These are phyloP conservation scores for Cricetomys ansorgei DNA, from an alignment of 2,113 vertebrate species.

Conservation along the genomic window DNA sequence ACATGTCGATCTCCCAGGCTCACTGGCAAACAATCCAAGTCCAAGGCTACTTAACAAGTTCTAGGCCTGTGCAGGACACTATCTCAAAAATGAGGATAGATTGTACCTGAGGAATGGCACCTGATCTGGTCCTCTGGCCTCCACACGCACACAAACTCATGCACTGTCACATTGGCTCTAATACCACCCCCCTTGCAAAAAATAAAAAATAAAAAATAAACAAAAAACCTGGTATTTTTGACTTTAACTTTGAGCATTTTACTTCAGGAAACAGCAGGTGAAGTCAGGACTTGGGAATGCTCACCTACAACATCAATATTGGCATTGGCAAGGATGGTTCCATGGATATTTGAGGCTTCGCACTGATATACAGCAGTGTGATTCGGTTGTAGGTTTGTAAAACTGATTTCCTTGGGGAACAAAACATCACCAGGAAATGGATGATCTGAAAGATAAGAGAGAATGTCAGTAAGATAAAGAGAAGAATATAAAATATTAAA, in stretches of 20 bases:
- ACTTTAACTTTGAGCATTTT: not conserved
- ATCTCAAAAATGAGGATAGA: not conserved
- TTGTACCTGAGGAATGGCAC: not conserved
- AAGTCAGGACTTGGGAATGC: slow-evolving; percentile 21
- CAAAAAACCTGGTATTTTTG: not conserved
- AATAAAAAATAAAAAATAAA: too few species aligned
- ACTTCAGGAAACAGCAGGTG: not conserved
- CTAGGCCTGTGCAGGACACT: too few species aligned
- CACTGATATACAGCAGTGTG: slow-evolving; percentile 97
- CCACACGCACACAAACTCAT: not conserved
- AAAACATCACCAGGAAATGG: slow-evolving; percentile 79
- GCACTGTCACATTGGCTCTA: not conserved
- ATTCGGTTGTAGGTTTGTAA: slow-evolving; percentile 89
- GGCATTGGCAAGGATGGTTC: slow-evolving; percentile 93
- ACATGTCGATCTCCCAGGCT: not conserved
- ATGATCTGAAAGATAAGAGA: slow-evolving; percentile 77
- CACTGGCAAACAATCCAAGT: too few species aligned
- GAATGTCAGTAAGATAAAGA: slow-evolving; percentile 9
- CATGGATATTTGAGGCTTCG: slow-evolving; percentile 93
- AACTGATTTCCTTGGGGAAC: slow-evolving; percentile 87
- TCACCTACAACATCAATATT: slow-evolving; percentile 95
- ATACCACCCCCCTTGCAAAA: not conserved
- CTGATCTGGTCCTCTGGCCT: not conserved
- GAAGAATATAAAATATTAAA: slow-evolving; percentile 45
- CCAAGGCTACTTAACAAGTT: not conserved